Evolutionary conservation across 2,888 invertebrate genomes (phyloP).

Genomic region (Merodon equestris): DNA sequence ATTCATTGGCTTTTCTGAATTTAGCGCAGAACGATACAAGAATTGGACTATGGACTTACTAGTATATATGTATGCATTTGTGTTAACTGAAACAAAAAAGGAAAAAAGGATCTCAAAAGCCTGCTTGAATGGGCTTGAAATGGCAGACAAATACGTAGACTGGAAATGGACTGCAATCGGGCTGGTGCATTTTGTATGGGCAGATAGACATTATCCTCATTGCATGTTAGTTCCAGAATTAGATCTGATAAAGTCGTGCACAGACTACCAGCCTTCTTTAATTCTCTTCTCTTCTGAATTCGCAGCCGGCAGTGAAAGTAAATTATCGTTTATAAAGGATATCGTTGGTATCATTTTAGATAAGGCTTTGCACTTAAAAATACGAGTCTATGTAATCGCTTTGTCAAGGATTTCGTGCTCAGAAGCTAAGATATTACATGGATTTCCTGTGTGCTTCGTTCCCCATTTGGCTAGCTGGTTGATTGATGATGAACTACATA

Average conservation of each 20-base stretch:
- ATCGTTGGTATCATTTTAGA: not conserved
- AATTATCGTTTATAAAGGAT: no score
- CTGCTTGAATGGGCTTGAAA: no score
- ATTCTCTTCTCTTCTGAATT: constrained; percentile 9
- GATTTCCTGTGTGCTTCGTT: no score
- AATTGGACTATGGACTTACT: constrained; percentile 1
- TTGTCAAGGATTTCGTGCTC: no score
- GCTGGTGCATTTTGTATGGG: not conserved
- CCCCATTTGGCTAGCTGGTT: no score
- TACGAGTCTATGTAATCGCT: constrained; percentile 10
- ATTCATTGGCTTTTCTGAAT: constrained; percentile 52
- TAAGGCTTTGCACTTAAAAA: constrained; percentile 32
- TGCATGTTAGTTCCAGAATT: constrained; percentile 32
- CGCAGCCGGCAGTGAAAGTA: no score
- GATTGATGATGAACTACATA: no score
- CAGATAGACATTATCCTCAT: not conserved
- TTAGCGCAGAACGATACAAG: constrained; percentile 29
- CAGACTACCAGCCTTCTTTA: constrained; percentile 7
- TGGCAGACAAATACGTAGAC: no score
- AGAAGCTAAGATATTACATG: no score
- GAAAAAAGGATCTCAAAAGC: constrained; percentile 15
- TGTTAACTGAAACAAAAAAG: not conserved
- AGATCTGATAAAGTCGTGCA: constrained; percentile 32
- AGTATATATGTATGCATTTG: not conserved
- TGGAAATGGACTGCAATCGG: not conserved